These are phyloP conservation scores for Brachypteracias leptosomus DNA, from an alignment of 2,113 vertebrate genomes.

Conservation along the genomic window DNA sequence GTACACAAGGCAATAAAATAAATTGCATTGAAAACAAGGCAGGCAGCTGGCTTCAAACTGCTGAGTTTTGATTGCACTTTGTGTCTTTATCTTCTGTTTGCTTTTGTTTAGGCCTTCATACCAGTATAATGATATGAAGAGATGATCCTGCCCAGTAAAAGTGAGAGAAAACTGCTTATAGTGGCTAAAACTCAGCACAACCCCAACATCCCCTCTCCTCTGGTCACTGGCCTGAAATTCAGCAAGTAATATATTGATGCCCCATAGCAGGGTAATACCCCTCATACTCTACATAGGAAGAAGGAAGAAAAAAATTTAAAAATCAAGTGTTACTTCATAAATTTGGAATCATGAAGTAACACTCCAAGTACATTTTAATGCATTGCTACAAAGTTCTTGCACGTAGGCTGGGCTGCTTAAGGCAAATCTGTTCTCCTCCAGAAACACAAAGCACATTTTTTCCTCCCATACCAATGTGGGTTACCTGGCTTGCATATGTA, in stretches of 20 bases:
- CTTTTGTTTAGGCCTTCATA: not conserved
- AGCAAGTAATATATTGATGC: not conserved
- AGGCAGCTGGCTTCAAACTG: not conserved
- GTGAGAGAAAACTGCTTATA: not conserved
- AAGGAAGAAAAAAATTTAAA: not conserved
- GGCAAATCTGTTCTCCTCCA: not conserved
- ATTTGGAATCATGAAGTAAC: not conserved
- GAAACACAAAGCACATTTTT: not conserved
- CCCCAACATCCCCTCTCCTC: fast-evolving
- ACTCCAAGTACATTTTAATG: not conserved
- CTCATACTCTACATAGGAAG: not conserved
- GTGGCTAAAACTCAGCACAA: not conserved
- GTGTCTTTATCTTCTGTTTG: conserved; percentile 32
- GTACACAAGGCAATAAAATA: not conserved
- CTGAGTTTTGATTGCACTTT: not conserved
- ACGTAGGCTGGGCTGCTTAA: not conserved
- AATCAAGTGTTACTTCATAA: not conserved
- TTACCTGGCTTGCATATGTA: not conserved
- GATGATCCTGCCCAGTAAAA: not conserved
- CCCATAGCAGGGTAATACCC: not conserved
- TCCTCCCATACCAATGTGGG: not conserved
- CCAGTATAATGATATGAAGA: not conserved
- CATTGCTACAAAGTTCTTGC: not conserved
- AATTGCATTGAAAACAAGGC: not conserved
- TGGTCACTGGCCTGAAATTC: not conserved